Conservation (phyloP, 2,797 vertebrate species). For the Sebastes nivosus region DNA sequence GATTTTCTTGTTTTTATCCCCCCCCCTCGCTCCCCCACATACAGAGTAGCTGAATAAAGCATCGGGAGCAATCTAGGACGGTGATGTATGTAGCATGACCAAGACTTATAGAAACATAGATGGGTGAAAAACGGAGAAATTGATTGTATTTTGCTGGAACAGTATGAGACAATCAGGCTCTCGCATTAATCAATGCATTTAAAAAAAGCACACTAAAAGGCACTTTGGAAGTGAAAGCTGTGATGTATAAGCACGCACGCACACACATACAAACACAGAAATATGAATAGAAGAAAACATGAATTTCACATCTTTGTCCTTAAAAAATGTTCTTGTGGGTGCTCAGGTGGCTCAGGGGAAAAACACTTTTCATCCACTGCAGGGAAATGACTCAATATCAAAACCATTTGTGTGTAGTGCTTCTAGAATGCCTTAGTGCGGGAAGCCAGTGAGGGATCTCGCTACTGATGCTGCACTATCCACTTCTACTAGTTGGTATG, state of each 20-base stretch:
- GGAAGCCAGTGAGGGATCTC: background rate
- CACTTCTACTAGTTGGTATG: background rate
- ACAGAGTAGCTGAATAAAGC: slow-evolving; percentile 66
- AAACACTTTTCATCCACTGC: background rate
- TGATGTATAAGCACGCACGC: slow-evolving; percentile 1
- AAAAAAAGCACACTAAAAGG: background rate
- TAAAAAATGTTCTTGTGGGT: background rate
- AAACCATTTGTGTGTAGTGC: slow-evolving; percentile 1
- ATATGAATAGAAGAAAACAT: background rate
- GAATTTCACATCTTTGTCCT: background rate
- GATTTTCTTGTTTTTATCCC: slow-evolving; percentile 67
- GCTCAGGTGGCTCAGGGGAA: background rate
- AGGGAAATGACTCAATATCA: slow-evolving; percentile 2
- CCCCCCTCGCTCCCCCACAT: background rate
- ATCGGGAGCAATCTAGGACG: slow-evolving; percentile 36
- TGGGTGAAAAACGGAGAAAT: slow-evolving; percentile 12
- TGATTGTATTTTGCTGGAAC: slow-evolving; percentile 38
- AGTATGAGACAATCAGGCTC: slow-evolving; percentile 31
- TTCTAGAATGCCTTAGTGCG: background rate
- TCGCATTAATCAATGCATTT: slow-evolving; percentile 29
- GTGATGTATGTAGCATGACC: slow-evolving; percentile 57
- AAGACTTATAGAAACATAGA: slow-evolving; percentile 17
- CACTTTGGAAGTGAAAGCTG: slow-evolving; percentile 2
- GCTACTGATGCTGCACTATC: background rate
- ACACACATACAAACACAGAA: background rate